phyloP scores from a whole-genome alignment of 2,888 invertebrate species.

The Ormyrus pomaceus region DNA sequence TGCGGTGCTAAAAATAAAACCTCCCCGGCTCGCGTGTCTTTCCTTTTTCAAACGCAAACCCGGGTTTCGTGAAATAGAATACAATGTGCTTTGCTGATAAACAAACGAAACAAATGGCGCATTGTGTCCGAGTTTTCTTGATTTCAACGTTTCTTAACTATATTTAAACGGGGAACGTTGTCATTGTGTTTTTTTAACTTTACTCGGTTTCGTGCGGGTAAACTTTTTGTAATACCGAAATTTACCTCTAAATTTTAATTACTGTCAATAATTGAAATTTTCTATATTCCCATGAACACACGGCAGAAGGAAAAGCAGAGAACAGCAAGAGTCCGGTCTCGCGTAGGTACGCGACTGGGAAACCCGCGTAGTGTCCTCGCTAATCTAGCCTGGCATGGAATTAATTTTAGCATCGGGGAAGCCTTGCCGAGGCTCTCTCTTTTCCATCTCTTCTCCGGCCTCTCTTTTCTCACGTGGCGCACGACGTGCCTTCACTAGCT shows the following conservation, averaged over 20 bases:
- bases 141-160: too few relatives aligned
- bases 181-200: too few relatives aligned
- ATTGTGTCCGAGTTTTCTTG: too few relatives aligned
- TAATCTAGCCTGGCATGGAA: slow-evolving; percentile 68
- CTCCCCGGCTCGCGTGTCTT: not conserved
- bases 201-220: too few relatives aligned
- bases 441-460: not conserved
- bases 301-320: not conserved
- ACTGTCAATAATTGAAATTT: not conserved
- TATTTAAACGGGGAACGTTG: too few relatives aligned
- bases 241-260: too few relatives aligned
- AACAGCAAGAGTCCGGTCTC: slow-evolving; percentile 1
- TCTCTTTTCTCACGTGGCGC: not conserved
- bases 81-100: too few relatives aligned
- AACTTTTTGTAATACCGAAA: too few relatives aligned
- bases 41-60: not conserved
- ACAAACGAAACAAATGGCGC: too few relatives aligned
- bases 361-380: slow-evolving; percentile 67
- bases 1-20: not conserved
- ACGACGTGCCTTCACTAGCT: not conserved
- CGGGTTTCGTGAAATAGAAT: too few relatives aligned
- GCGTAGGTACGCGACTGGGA: slow-evolving; percentile 58
- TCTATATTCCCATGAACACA: not conserved
- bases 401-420: slow-evolving; percentile 70
- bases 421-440: slow-evolving; percentile 44